phyloP scores from a whole-genome alignment of 35 echinoderm and acorn worm species.

The Chiridota heheva region DNA sequence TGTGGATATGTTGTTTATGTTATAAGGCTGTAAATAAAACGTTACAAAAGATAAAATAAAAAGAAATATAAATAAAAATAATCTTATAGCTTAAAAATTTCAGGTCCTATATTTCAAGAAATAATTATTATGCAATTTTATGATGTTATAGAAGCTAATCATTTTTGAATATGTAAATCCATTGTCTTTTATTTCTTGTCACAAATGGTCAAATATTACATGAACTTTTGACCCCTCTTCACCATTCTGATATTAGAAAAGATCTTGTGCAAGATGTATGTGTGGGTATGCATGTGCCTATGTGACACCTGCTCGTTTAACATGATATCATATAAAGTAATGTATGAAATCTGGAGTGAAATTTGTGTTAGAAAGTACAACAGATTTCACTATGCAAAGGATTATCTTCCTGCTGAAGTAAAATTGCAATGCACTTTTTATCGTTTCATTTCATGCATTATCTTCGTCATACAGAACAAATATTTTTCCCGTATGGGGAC shows the following conservation, averaged over 20 bases:
- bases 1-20: background rate
- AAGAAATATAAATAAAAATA: background rate
- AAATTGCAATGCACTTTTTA: background rate
- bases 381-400: background rate
- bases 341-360: background rate
- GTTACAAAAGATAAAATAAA: background rate
- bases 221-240: too few relatives aligned
- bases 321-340: background rate
- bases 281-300: too few relatives aligned
- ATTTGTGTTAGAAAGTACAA: background rate
- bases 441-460: background rate
- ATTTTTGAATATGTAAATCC: too few relatives aligned
- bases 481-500: slow-evolving; percentile 50
- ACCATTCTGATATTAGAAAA: too few relatives aligned
- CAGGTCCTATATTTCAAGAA: too few relatives aligned
- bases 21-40: background rate
- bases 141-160: too few relatives aligned
- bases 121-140: too few relatives aligned
- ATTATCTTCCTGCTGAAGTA: background rate
- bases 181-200: too few relatives aligned
- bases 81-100: too few relatives aligned
- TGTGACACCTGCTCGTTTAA: too few relatives aligned
- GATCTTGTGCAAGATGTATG: too few relatives aligned
- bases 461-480: slow-evolving; percentile 48
- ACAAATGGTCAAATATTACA: too few relatives aligned